Evolutionary conservation across 37 sponge, comb jelly and placozoan genomes (phyloP).

Genomic region (Tethya wilhelma): DNA sequence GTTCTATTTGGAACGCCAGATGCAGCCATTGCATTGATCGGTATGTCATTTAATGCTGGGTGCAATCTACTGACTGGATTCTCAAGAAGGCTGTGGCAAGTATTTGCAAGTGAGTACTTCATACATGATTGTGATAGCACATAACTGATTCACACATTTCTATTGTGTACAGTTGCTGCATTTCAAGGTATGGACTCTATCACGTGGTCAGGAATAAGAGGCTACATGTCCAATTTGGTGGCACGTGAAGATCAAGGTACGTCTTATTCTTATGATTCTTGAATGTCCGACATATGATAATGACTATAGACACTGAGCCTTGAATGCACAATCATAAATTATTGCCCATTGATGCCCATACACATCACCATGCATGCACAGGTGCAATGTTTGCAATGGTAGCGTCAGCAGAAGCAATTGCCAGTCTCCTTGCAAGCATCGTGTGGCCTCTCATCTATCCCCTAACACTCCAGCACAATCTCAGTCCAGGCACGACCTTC

Average conservation of each 20-base stretch:
- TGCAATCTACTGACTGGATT: constrained; percentile 22
- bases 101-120: constrained; percentile 12
- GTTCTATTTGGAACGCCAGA: constrained; percentile 42
- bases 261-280: background rate
- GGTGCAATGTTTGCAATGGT: constrained; percentile 36
- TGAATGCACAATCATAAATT: too few relatives aligned
- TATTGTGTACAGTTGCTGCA: constrained; percentile 29
- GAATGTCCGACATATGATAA: background rate
- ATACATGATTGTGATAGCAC: background rate
- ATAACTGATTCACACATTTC: background rate
- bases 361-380: too few relatives aligned
- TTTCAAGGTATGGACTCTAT: constrained; percentile 18
- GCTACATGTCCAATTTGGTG: constrained; percentile 48
- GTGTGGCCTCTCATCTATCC: constrained; percentile 11
- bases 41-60: constrained; percentile 6
- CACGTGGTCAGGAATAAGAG: constrained; percentile 19
- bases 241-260: constrained; percentile 44
- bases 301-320: too few relatives aligned
- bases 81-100: background rate
- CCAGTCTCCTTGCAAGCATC: background rate
- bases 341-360: too few relatives aligned
- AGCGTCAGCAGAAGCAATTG: constrained; percentile 6
- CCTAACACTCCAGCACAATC: background rate
- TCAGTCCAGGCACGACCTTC: constrained; percentile 9
- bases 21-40: constrained; percentile 44